Conservation (phyloP, 2,113 vertebrate genomes). For the Rhinolophus ferrumequinum region DNA sequence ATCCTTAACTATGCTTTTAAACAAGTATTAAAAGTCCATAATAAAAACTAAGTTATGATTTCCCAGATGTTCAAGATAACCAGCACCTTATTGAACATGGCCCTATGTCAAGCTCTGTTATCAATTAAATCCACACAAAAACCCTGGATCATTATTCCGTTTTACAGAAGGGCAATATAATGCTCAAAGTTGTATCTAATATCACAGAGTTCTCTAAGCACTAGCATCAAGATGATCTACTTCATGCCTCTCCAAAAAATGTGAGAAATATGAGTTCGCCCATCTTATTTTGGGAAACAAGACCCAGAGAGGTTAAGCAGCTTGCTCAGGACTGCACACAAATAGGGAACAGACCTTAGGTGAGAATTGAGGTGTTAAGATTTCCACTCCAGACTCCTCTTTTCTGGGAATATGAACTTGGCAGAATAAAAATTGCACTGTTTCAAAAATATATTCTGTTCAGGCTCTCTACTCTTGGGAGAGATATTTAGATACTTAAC, state of each 20-base stretch:
- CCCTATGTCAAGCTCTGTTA: neutral
- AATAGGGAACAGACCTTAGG: neutral
- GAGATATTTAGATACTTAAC: neutral
- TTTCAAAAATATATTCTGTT: neutral
- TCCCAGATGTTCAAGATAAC: neutral
- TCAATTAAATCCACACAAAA: neutral
- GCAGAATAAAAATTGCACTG: neutral
- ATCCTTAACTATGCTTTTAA: neutral
- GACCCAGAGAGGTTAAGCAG: neutral
- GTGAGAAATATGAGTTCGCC: neutral
- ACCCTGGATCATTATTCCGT: neutral
- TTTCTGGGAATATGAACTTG: neutral
- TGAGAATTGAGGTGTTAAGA: neutral
- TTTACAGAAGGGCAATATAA: neutral
- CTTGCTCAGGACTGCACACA: neutral
- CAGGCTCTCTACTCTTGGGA: neutral
- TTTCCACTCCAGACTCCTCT: neutral
- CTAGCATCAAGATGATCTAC: neutral
- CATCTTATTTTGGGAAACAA: slow-evolving; percentile 42
- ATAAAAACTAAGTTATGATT: slow-evolving; percentile 13
- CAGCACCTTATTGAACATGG: neutral
- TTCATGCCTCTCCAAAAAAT: neutral
- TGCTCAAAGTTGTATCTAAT: neutral
- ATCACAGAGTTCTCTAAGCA: neutral
- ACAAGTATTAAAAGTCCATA: neutral